A percentile compares a stretch with the other conserved stretches of the same genome.
Evolutionary conservation across 2,888 invertebrate species (phyloP).

Genomic region (Eurytoma californica): DNA sequence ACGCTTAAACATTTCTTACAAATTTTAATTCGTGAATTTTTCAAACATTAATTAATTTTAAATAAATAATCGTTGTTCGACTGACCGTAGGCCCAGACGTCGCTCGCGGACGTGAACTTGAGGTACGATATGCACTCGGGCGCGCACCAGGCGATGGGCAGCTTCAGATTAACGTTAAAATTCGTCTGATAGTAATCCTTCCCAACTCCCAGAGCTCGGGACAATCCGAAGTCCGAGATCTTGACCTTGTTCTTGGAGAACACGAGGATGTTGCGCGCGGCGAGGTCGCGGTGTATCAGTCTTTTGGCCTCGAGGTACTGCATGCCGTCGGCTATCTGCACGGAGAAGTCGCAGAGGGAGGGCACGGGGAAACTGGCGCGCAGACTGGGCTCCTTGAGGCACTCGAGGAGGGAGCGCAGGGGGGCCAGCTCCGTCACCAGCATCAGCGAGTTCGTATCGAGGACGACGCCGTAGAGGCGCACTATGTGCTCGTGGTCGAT

Average conservation of each 20-base stretch:
- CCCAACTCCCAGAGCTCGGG: slow-evolving; percentile 95
- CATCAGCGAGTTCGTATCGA: slow-evolving; percentile 91
- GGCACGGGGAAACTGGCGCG: slow-evolving; percentile 94
- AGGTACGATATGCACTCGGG: slow-evolving; percentile 98
- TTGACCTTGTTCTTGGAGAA: slow-evolving; percentile 97
- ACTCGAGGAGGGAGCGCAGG: slow-evolving; percentile 94
- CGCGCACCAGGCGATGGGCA: slow-evolving; percentile 99
- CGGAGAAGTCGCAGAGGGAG: slow-evolving; percentile 94
- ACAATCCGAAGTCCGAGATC: slow-evolving; percentile 98
- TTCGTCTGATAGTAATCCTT: slow-evolving; percentile 99
- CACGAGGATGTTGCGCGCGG: slow-evolving; percentile 97
- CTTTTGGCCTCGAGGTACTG: slow-evolving; percentile 96
- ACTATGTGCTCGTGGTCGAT: slow-evolving; percentile 98
- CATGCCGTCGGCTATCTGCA: slow-evolving; percentile 98
- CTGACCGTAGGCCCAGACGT: slow-evolving; percentile 95
- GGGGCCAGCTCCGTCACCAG: slow-evolving; percentile 95
- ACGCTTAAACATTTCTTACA: no score
- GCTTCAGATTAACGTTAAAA: slow-evolving; percentile 96
- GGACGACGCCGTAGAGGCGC: slow-evolving; percentile 96
- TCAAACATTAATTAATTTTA: background rate
- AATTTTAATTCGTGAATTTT: no score
- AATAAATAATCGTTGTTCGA: background rate
- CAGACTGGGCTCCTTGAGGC: slow-evolving; percentile 93
- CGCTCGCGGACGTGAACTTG: slow-evolving; percentile 96
- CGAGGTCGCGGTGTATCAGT: slow-evolving; percentile 97